Evolutionary conservation across 2,888 invertebrate species (phyloP).

Genomic region (Neocrepidodera transversa): DNA sequence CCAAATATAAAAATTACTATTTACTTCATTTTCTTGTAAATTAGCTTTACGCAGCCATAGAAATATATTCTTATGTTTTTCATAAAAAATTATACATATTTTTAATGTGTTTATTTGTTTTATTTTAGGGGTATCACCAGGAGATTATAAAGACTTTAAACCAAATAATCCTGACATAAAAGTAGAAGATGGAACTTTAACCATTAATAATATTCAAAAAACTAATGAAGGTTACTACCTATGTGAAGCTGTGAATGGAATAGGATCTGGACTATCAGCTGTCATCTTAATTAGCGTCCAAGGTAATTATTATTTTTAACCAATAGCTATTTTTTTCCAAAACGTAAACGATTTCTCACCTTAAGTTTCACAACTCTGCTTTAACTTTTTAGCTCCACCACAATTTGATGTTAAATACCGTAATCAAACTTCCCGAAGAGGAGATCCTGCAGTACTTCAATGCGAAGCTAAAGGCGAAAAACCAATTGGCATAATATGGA

Average conservation of each 20-base stretch:
- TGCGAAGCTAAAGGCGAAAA: constrained; percentile 94
- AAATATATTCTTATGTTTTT: too few relatives aligned
- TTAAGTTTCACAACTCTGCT: too few relatives aligned
- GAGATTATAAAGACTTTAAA: constrained; percentile 92
- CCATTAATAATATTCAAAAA: constrained; percentile 90
- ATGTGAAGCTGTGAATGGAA: constrained; percentile 95
- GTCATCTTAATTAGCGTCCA: constrained; percentile 93
- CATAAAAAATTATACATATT: too few relatives aligned
- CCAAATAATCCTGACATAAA: constrained; percentile 89
- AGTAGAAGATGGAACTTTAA: constrained; percentile 92
- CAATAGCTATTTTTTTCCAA: too few relatives aligned
- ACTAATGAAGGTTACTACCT: constrained; percentile 94
- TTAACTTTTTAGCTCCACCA: constrained; percentile 75
- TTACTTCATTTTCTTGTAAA: too few relatives aligned
- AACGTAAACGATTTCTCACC: too few relatives aligned
- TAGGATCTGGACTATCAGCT: constrained; percentile 93
- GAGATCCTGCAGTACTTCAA: constrained; percentile 88
- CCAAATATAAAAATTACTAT: not conserved
- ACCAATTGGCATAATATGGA: constrained; percentile 94
- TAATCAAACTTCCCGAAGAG: constrained; percentile 89
- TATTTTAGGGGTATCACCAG: constrained; percentile 81
- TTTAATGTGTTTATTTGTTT: not conserved
- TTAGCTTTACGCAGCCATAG: too few relatives aligned
- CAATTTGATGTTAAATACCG: constrained; percentile 92
- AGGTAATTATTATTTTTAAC: constrained; percentile 67